Percentiles rank a stretch among this genome's conserved stretches.
phyloP scores from a whole-genome alignment of 2,888 invertebrate genomes.

The Acronicta psi region DNA sequence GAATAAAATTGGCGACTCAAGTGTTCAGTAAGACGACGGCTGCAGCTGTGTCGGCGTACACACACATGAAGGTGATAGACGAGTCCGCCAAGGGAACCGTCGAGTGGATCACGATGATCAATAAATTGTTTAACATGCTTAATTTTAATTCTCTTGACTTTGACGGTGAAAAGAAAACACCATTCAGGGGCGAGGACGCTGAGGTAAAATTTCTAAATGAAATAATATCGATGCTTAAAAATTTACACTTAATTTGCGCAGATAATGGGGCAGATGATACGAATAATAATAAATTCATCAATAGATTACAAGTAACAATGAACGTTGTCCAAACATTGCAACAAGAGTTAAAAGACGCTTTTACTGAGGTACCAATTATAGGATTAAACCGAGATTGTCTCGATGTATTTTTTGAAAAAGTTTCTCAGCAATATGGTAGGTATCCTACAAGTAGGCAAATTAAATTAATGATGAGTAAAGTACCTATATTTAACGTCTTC shows the following conservation, averaged over 20 bases:
- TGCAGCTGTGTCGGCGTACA: constrained; percentile 42
- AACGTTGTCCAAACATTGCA: constrained; percentile 29
- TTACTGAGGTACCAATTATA: constrained; percentile 14
- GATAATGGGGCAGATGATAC: constrained; percentile 8
- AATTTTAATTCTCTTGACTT: constrained; percentile 26
- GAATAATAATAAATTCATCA: constrained; percentile 8
- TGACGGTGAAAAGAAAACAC: constrained; percentile 1
- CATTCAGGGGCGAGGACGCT: constrained; percentile 12
- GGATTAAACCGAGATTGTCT: constrained; percentile 39
- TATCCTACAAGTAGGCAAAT: constrained; percentile 31
- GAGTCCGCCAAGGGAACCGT: constrained; percentile 41
- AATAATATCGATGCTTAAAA: constrained; percentile 16
- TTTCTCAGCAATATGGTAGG: constrained; percentile 11
- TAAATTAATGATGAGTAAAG: constrained; percentile 6
- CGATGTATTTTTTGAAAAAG: constrained; percentile 28
- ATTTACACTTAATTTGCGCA: constrained; percentile 17
- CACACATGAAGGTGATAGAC: constrained; percentile 36
- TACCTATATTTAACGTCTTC: constrained; percentile 43
- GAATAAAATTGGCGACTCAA: constrained; percentile 26
- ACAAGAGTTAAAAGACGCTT: constrained; percentile 18
- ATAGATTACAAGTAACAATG: constrained; percentile 27
- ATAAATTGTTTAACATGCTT: constrained; percentile 35
- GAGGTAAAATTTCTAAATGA: constrained; percentile 30
- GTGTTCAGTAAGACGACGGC: constrained; percentile 52
- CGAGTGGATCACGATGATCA: constrained; percentile 44